Evolutionary conservation across 2,888 invertebrate species (phyloP), one percentile per base, ranked within the genome.

Genomic region (Nebria salina): DNA sequence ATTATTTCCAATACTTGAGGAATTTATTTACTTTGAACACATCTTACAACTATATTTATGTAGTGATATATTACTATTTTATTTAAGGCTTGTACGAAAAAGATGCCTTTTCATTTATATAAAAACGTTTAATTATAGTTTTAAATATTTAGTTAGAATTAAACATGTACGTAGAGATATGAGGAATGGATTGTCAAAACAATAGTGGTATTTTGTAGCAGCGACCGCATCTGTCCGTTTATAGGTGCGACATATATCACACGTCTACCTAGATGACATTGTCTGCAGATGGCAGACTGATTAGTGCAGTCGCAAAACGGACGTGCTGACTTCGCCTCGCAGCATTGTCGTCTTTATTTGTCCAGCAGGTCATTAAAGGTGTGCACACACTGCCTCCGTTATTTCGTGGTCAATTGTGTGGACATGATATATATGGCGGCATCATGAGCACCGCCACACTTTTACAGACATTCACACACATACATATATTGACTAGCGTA

Each of bases 281-380:
- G 73, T 73, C 73, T 73, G 73, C 73, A 73, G 73, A 73, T 73
- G 73, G 73, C 73, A 73, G 73, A 73, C 73, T 73, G 73, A 73
- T 73, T 73, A 73, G 42, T 13, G 41, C 41, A 15, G 73, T 41
- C 4, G 54, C 54, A 8, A 13, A 26, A 70, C 70, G 70, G 70
- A 70, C 70, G 70, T 70, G 70, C 70, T 70, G 70, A 70, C 70
- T 70, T 20, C 3, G 25, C 70, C 25, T 34, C 15, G 25, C 70
- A 70, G 5, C 70, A 70, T 70, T 70, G 70, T 70, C 70, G 70
- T 70, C 70, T 70, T 25, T 70, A 70, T 70, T 70, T 70, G 70
- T 70, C 25, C 70, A 15, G 4, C 25, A 20, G 70, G 70, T 70
- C 70, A 70, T 70, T 70, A 70, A 70, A 70, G 70, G 70, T 70